phyloP scores from a whole-genome alignment of 2,888 invertebrate genomes.

The Taenaris catops region DNA sequence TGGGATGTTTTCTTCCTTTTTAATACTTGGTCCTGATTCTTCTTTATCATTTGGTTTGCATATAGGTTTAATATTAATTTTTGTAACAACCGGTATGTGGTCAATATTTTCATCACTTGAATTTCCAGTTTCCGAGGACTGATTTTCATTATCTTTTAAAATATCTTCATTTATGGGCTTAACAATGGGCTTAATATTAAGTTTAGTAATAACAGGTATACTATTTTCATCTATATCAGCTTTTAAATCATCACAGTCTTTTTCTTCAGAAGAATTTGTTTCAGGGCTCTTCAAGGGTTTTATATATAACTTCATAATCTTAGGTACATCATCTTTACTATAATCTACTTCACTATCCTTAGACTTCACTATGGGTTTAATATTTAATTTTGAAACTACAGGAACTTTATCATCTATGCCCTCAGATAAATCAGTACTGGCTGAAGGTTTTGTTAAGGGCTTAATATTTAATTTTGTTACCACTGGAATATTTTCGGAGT shows the following conservation, averaged over 20 bases:
- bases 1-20: slow-evolving; percentile 51
- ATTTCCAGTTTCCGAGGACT: slow-evolving; percentile 66
- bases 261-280: slow-evolving; percentile 56
- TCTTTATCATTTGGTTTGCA: slow-evolving; percentile 51
- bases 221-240: slow-evolving; percentile 54
- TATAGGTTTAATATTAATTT: slow-evolving; percentile 80
- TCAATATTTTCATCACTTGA: slow-evolving; percentile 71
- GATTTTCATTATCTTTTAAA: slow-evolving; percentile 62
- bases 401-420: slow-evolving; percentile 61
- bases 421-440: slow-evolving; percentile 46
- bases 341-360: slow-evolving; percentile 66
- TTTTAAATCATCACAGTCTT: slow-evolving; percentile 68
- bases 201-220: slow-evolving; percentile 73
- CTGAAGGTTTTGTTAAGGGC: slow-evolving; percentile 66
- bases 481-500: slow-evolving; percentile 54
- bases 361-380: slow-evolving; percentile 73
- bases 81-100: slow-evolving; percentile 69
- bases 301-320: slow-evolving; percentile 75
- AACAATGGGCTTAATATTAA: slow-evolving; percentile 78
- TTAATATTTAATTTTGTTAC: slow-evolving; percentile 70
- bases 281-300: slow-evolving; percentile 75
- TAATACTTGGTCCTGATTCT: slow-evolving; percentile 37
- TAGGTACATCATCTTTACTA: slow-evolving; percentile 70
- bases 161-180: slow-evolving; percentile 62
- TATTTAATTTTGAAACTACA: slow-evolving; percentile 76